Evolutionary conservation across 1,140 invertebrate species (phyloP).

Genomic region (Lasioglossum baleicum): DNA sequence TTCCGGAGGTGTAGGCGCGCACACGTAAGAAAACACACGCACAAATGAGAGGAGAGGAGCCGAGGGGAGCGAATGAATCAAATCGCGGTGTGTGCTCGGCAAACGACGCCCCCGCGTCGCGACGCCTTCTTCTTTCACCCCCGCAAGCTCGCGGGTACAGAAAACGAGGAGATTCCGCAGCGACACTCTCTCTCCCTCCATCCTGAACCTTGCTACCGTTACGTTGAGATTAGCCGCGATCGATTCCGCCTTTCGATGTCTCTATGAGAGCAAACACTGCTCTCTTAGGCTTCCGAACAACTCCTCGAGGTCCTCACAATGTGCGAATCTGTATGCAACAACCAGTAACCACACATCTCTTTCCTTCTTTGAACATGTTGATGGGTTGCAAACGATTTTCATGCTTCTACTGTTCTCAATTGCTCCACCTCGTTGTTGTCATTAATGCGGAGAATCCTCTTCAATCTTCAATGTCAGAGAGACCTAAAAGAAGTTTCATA

Average conservation of each 20-base stretch:
- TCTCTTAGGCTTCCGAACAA: background rate
- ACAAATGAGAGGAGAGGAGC: conserved; percentile 12
- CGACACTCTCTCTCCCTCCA: background rate
- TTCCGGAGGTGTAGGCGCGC: conserved; percentile 33
- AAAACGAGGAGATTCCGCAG: conserved; percentile 50
- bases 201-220: background rate
- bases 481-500: too few species aligned
- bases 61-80: conserved; percentile 68
- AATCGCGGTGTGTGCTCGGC: conserved; percentile 74
- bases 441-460: too few species aligned
- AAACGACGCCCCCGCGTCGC: conserved; percentile 68
- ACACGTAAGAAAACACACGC: conserved; percentile 45
- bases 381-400: too few species aligned
- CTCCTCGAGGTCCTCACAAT: too few species aligned
- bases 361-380: too few species aligned
- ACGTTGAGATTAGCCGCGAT: conserved; percentile 19
- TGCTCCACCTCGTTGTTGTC: too few species aligned
- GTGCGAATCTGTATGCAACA: too few species aligned
- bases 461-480: too few species aligned
- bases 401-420: too few species aligned
- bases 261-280: background rate
- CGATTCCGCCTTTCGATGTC: conserved; percentile 11
- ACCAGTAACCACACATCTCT: too few species aligned
- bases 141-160: conserved; percentile 12
- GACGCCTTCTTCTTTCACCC: conserved; percentile 50